Conservation (phyloP, 2,113 vertebrate genomes). For the Rhizomys pruinosus region DNA sequence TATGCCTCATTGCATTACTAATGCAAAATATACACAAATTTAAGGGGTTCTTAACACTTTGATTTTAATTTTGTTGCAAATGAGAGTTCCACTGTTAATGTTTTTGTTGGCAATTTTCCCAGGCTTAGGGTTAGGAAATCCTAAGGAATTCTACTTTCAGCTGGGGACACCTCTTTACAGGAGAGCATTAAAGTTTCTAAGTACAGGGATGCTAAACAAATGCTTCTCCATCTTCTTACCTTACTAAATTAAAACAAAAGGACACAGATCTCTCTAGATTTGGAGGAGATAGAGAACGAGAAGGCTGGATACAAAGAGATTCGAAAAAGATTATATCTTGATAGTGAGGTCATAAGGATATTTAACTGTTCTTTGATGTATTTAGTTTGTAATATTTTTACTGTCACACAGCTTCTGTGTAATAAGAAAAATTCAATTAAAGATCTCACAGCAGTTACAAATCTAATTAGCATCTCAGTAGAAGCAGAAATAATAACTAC, state of each 20-base stretch:
- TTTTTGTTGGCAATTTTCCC: conserved; percentile 14
- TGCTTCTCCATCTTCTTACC: not conserved
- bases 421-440: conserved; percentile 51
- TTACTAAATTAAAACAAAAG: not conserved
- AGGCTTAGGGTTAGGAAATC: conserved; percentile 13
- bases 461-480: conserved; percentile 57
- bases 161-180: not conserved
- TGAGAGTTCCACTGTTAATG: not conserved
- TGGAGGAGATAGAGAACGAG: not conserved
- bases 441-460: conserved; percentile 51
- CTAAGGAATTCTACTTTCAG: not conserved
- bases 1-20: not conserved
- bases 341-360: not conserved
- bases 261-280: not conserved
- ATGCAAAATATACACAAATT: conserved; percentile 42
- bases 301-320: not conserved
- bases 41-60: not conserved
- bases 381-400: not conserved
- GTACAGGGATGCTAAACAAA: not conserved
- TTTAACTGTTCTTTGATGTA: not conserved
- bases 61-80: conserved; percentile 35
- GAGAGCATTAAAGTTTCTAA: not conserved
- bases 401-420: not conserved
- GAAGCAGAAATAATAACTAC: conserved; percentile 38
- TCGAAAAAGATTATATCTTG: not conserved